Base-by-base conservation (phyloP, 2,888 invertebrate species). In the Smittia aterrima region DNA sequence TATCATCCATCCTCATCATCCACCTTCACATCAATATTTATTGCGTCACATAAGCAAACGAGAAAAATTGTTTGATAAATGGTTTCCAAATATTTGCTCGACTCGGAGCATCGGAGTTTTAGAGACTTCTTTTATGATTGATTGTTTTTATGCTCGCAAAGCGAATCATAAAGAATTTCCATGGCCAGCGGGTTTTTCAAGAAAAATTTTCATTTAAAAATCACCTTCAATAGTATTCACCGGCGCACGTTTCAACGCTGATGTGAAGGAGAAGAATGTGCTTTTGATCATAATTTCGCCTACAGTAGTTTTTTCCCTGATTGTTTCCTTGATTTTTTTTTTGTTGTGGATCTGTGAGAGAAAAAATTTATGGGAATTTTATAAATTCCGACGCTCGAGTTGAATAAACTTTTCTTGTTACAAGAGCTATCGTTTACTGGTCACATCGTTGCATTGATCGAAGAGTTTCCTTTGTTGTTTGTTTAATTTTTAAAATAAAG, bases 11-110 rank as follows among this genome's bases (percentile, higher is more conserved):
- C 58, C 58, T n/a, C 58, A 4, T 18, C 22, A 4, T 18, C 22
- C 58, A 13, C 18, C 13, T 3, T 40, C 16, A 7, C 16, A 13
- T 67, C 66, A 54, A 71, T 71, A 71, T 68, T 68, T 68, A 47
- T 71, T 71, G 70, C 54, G 70, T 54, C 70, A 71, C 32, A 71
- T 71, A 13, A 24, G 7, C n/a, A 16, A 24, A 11, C 9, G 24
- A 32, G 18, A 71, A 71, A 71, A 32, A 32, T 40, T 62, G 40
- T 54, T 72, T 72, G 72, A 72, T 72, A 72, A 72, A 72, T 72
- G 72, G 54, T 38, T 72, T 38, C 38, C 62, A 72, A 72, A 72
- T 72, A 72, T 72, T 72, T 72, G 72, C 20, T 54, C 72, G 22
- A 62, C 32, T 72, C 62, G 58, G 32, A 32, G 54, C 70, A 22